Evolutionary conservation across 2,888 invertebrate species (phyloP), one percentile per base, ranked within the genome.

Genomic region (Lydus trimaculatus): DNA sequence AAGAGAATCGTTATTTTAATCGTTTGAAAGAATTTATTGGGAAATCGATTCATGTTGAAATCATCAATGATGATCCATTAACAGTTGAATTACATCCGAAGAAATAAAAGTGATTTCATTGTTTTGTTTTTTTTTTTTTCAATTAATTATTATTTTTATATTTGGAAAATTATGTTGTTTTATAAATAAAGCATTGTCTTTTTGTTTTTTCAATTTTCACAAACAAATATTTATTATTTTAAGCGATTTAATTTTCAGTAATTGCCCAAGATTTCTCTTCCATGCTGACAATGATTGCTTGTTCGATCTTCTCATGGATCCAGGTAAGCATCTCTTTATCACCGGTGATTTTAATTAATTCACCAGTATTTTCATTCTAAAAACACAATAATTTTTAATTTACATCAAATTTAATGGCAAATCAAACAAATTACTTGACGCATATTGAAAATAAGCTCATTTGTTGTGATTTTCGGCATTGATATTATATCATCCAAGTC

Each of bases 391-490:
- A n/a, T n/a, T n/a, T n/a, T n/a, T n/a, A n/a, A n/a, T n/a, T n/a
- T n/a, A n/a, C n/a, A n/a, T n/a, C n/a, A n/a, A n/a, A n/a, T n/a
- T n/a, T n/a, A n/a, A n/a, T n/a, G n/a, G n/a, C n/a, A n/a, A n/a
- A n/a, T n/a, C n/a, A n/a, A n/a, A n/a, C n/a, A n/a, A n/a, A 75
- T 80, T 84, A 94, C 94, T 90, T 94, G 92, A 86, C 91, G 90
- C 65, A 94, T 88, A 78, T 90, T 90, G 67, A 95, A 87, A 65
- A 92, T 82, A 4, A 94, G 87, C 77, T 90, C 91, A 64, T 90
- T 88, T 1, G 87, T 74, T 88, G 25, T 84, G 78, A 36, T 91
- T 84, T 66, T 86, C 13, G 81, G 80, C 75, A 91, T 88, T 13
- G 90, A 91, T 75, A 92, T 87, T 63, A 95, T 87, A 77, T 92